Percentiles rank a stretch among this genome's conserved stretches.
Conservation (phyloP, 2,797 vertebrate species). For the Peromyscus nudipes region DNA sequence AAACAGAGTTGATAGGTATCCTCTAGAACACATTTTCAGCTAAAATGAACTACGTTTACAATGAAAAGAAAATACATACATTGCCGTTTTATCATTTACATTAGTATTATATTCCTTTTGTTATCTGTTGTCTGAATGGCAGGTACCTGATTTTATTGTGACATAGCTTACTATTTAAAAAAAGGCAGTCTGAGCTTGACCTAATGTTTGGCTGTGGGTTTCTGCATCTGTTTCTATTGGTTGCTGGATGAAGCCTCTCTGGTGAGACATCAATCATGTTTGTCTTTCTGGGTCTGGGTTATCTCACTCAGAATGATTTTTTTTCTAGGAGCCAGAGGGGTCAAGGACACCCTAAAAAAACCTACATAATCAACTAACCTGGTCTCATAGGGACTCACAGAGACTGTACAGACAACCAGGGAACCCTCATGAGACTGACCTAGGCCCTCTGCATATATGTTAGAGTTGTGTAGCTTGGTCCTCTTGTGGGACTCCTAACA, state of each 20-base stretch:
- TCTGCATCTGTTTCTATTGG: neutral
- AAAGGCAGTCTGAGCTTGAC: neutral
- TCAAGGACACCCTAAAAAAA: neutral
- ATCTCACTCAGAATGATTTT: neutral
- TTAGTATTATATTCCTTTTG: neutral
- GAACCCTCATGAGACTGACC: neutral
- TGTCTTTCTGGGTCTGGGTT: neutral
- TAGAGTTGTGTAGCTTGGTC: neutral
- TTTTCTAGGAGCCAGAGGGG: neutral
- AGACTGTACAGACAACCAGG: neutral
- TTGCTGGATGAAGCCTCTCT: neutral
- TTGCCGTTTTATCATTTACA: conserved; percentile 27
- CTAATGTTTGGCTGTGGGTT: neutral
- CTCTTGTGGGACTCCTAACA: neutral
- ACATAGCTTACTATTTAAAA: neutral
- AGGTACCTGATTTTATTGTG: neutral
- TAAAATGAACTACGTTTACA: conserved; percentile 29
- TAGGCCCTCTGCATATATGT: neutral
- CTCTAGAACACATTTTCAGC: conserved; percentile 3
- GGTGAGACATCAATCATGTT: neutral
- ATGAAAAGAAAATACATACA: conserved; percentile 22
- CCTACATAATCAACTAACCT: neutral
- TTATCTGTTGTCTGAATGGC: neutral
- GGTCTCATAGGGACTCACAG: neutral
- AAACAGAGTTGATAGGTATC: neutral